These are phyloP conservation scores for Falco biarmicus DNA, from an alignment of 2,797 vertebrate genomes.

Conservation along the genomic window DNA sequence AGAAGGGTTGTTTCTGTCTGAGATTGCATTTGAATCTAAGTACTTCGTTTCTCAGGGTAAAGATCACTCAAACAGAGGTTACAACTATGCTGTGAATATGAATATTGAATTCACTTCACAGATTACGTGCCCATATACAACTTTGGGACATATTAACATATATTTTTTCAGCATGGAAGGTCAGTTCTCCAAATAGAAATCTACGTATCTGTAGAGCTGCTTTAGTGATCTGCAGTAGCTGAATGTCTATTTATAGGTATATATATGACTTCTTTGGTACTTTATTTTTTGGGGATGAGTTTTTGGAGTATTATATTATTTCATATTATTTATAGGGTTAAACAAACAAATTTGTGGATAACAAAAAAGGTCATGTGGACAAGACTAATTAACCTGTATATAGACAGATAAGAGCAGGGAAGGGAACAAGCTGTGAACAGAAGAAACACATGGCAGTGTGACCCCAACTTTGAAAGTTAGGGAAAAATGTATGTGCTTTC, in stretches of 20 bases:
- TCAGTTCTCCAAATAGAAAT: not conserved
- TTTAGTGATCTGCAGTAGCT: not conserved
- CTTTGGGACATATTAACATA: not conserved
- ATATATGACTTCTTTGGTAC: not conserved
- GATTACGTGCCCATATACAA: not conserved
- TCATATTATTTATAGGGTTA: not conserved
- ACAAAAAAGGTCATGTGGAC: not conserved
- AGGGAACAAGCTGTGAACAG: not conserved
- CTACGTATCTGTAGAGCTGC: not conserved
- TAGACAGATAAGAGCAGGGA: not conserved
- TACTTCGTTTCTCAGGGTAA: not conserved
- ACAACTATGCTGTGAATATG: not conserved
- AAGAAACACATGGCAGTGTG: not conserved
- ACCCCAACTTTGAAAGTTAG: not conserved
- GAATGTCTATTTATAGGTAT: not conserved
- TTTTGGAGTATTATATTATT: not conserved
- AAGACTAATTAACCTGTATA: not conserved
- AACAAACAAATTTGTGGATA: not conserved
- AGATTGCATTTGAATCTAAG: not conserved
- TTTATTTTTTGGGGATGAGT: not conserved
- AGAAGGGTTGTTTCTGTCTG: not conserved
- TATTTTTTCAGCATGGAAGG: not conserved
- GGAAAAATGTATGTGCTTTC: not conserved
- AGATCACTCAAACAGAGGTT: not conserved
- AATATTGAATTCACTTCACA: not conserved